These are phyloP conservation scores for Liodrosophila aerea DNA, from an alignment of 2,888 invertebrate genomes.

Conservation along the genomic window DNA sequence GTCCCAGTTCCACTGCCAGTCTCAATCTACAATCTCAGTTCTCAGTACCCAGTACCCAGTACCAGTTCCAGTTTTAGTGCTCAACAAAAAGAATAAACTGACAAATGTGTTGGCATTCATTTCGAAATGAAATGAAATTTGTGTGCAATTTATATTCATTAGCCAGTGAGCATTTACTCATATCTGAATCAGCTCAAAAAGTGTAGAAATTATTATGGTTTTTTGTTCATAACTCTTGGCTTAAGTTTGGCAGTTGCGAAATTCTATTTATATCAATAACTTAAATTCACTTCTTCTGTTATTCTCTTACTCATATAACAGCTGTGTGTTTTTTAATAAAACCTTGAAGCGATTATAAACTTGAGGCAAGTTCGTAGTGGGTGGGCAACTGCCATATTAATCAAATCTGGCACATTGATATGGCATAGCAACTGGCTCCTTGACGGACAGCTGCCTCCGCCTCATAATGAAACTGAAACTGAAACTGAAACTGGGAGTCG, in stretches of 20 bases:
- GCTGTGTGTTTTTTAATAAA: too few relatives aligned
- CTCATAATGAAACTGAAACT: conserved; percentile 7
- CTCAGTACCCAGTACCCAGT: background rate
- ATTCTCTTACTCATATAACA: too few relatives aligned
- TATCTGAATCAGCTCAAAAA: conserved; percentile 8
- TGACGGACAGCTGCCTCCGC: background rate
- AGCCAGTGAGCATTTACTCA: conserved; percentile 31
- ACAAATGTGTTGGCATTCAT: conserved; percentile 66
- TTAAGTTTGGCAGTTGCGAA: background rate
- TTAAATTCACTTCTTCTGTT: too few relatives aligned
- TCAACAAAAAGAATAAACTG: conserved; percentile 28
- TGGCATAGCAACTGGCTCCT: conserved; percentile 13
- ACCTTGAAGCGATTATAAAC: conserved; percentile 47
- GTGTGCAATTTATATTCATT: conserved; percentile 71
- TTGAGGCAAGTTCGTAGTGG: conserved; percentile 47
- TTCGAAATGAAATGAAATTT: conserved; percentile 57
- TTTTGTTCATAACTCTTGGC: too few relatives aligned
- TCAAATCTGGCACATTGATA: conserved; percentile 52
- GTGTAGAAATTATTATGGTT: conserved; percentile 10
- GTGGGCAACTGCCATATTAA: conserved; percentile 62
- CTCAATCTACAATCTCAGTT: background rate
- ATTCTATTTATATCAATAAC: background rate
- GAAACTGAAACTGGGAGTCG: conserved; percentile 17
- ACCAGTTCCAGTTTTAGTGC: too few relatives aligned
- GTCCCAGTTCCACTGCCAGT: background rate